Base-by-base conservation (phyloP, 2,113 vertebrate genomes). In the Aepyceros melampus region DNA sequence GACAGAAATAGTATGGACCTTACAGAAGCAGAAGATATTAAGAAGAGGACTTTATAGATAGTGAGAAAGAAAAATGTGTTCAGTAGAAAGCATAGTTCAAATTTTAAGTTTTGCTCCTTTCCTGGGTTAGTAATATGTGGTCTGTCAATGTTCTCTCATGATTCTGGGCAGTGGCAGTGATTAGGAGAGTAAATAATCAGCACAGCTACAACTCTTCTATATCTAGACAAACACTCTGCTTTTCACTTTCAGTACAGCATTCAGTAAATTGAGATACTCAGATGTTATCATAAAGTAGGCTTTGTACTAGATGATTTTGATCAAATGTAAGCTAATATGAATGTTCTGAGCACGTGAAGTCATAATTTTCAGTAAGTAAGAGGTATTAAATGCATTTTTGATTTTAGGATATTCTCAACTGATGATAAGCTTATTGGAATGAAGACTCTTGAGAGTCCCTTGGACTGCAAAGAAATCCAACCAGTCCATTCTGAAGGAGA, bases 201-300 rank as follows among this genome's bases (percentile, higher is more conserved):
- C 6, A 36, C 11, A 53, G 1, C 7, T 36, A 53, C 2, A 53
- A 8, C 3, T 3, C 0, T 53, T 53, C 79, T n/a, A 33, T 82
- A 23, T 33, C 1, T n/a, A 53, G 79, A n/a, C 79, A 53, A 23
- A 11, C 17, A 23, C 19, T 53, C 33, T 4, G 33, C 6, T 82
- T 53, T 36, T 23, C 47, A 82, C 31, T 53, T 82, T 33, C 49
- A 53, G 79, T 23, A 4, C 47, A 53, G 31, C n/a, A 12, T 21
- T 82, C 47, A 82, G 1, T 53, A 36, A 4, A 82, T n/a, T 82
- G 49, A 82, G 49, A 36, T 23, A 82, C 3, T 23, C 47, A 53
- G 33, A 53, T 31, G 49, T 25, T 36, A 23, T 82, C 49, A n/a
- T 36, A n/a, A 82, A 82, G 49, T 14, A 82, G 11, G 49, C 2